Conservation (phyloP, 2,113 vertebrate species). For the Leucopternis melanops region DNA sequence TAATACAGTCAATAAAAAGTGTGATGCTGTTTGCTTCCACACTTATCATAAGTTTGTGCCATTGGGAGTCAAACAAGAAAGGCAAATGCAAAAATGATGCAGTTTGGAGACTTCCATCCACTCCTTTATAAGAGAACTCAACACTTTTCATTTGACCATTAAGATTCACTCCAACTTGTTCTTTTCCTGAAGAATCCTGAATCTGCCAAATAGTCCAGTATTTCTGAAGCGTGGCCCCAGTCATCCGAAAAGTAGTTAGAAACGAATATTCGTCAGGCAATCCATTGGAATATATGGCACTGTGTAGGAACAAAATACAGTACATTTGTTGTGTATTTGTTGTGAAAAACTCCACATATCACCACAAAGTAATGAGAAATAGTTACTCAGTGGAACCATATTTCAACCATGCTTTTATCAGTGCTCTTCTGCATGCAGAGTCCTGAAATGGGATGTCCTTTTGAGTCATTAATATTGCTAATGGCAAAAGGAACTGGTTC, state of each 20-base stretch:
- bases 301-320: conserved; percentile 59
- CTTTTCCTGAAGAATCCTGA: conserved; percentile 77
- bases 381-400: not conserved
- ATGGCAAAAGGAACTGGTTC: not conserved
- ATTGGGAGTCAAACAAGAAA: conserved; percentile 83
- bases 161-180: conserved; percentile 82
- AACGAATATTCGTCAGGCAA: conserved; percentile 86
- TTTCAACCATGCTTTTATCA: not conserved
- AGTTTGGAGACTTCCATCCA: conserved; percentile 67
- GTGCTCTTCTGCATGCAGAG: not conserved
- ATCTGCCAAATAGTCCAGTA: conserved; percentile 90
- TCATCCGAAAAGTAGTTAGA: conserved; percentile 84
- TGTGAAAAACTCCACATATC: not conserved
- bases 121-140: conserved; percentile 79
- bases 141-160: conserved; percentile 79
- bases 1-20: conserved; percentile 81
- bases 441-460: not conserved
- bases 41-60: conserved; percentile 83
- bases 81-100: conserved; percentile 73
- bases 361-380: not conserved
- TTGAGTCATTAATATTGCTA: not conserved
- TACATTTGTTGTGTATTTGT: not conserved
- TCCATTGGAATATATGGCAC: conserved; percentile 80
- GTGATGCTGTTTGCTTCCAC: conserved; percentile 74
- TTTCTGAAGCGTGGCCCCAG: conserved; percentile 75